Conservation (phyloP, 2,113 vertebrate genomes). For the Apistogramma diplotaenia region DNA sequence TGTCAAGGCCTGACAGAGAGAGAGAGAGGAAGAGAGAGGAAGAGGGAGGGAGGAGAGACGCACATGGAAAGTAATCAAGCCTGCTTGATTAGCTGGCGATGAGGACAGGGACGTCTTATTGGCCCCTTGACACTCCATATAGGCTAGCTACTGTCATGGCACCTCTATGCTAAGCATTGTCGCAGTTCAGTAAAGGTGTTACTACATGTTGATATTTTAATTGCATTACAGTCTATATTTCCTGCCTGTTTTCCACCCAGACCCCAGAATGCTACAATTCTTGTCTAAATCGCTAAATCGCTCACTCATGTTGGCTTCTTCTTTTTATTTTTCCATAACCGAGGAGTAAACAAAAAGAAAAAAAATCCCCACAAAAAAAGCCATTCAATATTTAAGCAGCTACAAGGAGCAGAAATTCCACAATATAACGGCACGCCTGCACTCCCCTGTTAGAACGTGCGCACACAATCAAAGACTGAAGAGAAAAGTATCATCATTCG, state of each 20-base stretch:
- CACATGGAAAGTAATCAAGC: slow-evolving; percentile 99
- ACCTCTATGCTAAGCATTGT: slow-evolving; percentile 48
- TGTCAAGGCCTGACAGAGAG: slow-evolving; percentile 92
- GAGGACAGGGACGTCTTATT: slow-evolving; percentile 89
- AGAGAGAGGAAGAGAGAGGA: slow-evolving; percentile 7
- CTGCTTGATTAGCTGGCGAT: slow-evolving; percentile 93
- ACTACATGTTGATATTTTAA: slow-evolving; percentile 57
- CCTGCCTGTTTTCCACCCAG: not conserved
- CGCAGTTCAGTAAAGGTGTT: slow-evolving; percentile 50
- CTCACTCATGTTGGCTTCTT: not conserved
- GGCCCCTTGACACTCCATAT: slow-evolving; percentile 83
- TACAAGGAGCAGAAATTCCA: slow-evolving; percentile 4
- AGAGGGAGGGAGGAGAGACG: slow-evolving; percentile 79
- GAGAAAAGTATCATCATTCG: slow-evolving; percentile 6
- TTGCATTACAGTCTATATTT: slow-evolving; percentile 4
- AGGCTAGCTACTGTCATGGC: slow-evolving; percentile 63
- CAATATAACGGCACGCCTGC: slow-evolving; percentile 1
- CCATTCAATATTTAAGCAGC: slow-evolving; percentile 34
- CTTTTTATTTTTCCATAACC: not conserved
- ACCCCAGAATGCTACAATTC: not conserved
- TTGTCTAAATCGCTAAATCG: not conserved
- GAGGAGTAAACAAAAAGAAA: slow-evolving; percentile 16
- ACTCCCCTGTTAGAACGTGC: slow-evolving; percentile 15
- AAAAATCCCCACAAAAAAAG: not conserved
- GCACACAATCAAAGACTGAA: slow-evolving; percentile 28